These are phyloP conservation scores for Lithobates pipiens DNA, from an alignment of 2,797 vertebrate genomes.

Conservation along the genomic window DNA sequence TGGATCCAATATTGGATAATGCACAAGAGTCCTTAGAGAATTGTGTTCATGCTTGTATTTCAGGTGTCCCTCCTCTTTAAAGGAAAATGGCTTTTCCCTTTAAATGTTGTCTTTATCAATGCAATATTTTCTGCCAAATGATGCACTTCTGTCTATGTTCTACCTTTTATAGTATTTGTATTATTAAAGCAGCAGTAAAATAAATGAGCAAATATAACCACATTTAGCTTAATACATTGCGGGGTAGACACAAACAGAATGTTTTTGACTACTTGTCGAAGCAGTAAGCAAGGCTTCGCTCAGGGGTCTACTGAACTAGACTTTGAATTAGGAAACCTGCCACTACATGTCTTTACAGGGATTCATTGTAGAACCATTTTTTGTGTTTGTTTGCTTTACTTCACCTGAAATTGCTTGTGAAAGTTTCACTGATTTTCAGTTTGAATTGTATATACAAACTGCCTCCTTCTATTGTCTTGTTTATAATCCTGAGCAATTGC, in stretches of 20 bases:
- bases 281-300: background rate
- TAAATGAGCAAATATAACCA: constrained; percentile 2
- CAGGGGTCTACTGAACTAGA: constrained; percentile 3
- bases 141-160: background rate
- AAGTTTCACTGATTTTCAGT: constrained; percentile 25
- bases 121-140: background rate
- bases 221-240: constrained; percentile 1
- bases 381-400: constrained; percentile 14
- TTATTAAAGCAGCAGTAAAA: background rate
- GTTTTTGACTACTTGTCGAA: constrained; percentile 6
- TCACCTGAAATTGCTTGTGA: constrained; percentile 32
- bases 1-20: background rate
- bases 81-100: background rate
- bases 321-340: constrained; percentile 7
- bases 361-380: constrained; percentile 12
- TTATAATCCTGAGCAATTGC: constrained; percentile 37
- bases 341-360: constrained; percentile 7
- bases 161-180: background rate
- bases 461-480: constrained; percentile 25
- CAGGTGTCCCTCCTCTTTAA: background rate
- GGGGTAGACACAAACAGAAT: background rate
- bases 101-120: background rate
- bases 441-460: constrained; percentile 6
- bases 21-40: background rate
- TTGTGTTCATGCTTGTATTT: background rate